phyloP scores from a whole-genome alignment of 2,797 vertebrate species.

The Balearica regulorum region DNA sequence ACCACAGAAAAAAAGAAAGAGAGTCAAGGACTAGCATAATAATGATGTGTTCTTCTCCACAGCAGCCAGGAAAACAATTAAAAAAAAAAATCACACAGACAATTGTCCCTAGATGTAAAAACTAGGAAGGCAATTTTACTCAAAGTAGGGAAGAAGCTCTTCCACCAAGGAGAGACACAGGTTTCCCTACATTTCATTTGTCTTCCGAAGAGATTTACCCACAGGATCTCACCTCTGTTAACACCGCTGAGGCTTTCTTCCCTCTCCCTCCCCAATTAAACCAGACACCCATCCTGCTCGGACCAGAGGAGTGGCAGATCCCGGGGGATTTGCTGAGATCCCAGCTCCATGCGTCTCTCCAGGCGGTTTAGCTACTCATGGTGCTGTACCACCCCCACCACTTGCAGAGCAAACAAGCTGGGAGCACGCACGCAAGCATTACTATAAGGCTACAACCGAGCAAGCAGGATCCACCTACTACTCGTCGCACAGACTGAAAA shows the following conservation, averaged over 20 bases:
- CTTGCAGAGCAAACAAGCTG: background rate
- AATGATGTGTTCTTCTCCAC: background rate
- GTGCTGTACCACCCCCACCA: background rate
- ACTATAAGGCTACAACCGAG: constrained; percentile 34
- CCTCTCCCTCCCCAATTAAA: background rate
- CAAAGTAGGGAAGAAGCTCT: background rate
- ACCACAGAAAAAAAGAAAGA: rapidly evolving
- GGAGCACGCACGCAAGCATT: background rate
- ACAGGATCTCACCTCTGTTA: background rate
- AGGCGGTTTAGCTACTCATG: background rate
- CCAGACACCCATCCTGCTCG: background rate
- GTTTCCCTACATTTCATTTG: background rate
- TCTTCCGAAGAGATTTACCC: background rate
- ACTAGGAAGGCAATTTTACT: background rate
- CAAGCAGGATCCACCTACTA: constrained; percentile 10
- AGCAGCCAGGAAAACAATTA: background rate
- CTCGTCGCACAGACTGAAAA: background rate
- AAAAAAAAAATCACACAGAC: background rate
- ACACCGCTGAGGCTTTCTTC: background rate
- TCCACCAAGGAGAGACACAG: background rate
- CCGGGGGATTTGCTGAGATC: background rate
- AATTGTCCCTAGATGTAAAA: background rate
- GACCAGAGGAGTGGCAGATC: background rate
- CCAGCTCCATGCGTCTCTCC: background rate
- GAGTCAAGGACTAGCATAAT: background rate